Conservation (phyloP, 2,113 vertebrate genomes). For the Sardina pilchardus region DNA sequence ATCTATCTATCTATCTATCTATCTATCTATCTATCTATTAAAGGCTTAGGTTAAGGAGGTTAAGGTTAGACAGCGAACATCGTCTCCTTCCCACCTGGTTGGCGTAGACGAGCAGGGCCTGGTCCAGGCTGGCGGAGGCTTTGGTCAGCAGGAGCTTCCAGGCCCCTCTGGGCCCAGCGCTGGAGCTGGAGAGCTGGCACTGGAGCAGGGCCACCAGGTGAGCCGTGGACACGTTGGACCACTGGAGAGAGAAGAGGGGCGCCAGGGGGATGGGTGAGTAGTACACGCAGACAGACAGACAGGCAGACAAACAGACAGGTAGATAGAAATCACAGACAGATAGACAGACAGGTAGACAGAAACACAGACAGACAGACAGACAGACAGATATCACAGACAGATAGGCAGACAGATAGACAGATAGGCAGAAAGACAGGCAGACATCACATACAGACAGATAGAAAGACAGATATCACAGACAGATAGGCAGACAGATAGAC, state of each 20-base stretch:
- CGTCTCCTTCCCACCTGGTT: not conserved
- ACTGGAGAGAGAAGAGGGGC: not conserved
- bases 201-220: not conserved
- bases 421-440: no score
- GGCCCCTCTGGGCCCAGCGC: not conserved
- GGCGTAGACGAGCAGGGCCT: not conserved
- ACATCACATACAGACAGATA: no score
- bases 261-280: not conserved
- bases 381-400: not conserved
- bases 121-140: not conserved
- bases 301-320: not conserved
- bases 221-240: not conserved
- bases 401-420: not conserved
- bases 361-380: not conserved
- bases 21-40: no score
- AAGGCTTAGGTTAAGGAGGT: no score
- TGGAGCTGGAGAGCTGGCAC: not conserved
- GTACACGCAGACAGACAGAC: not conserved
- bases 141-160: conserved; percentile 11
- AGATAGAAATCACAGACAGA: not conserved
- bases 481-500: no score
- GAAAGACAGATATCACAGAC: no score
- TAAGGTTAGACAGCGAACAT: no score
- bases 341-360: not conserved
- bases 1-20: no score